Base-by-base conservation (phyloP, 2,888 invertebrate genomes). In the Drosophila neonasuta region DNA sequence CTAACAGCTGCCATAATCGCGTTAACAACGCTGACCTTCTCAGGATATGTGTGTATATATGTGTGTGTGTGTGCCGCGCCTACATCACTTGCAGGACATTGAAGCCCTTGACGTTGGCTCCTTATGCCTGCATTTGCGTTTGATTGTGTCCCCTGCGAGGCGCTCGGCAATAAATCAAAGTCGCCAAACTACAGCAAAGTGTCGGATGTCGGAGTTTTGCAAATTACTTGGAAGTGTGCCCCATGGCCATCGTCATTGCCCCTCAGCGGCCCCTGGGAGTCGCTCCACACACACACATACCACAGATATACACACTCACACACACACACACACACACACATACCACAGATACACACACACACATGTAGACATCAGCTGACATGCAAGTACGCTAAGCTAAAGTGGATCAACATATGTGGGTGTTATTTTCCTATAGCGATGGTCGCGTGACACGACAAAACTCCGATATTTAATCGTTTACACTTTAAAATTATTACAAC, bases 101-200 rank as follows among this genome's bases (percentile, higher is more conserved):
- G 71, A 71, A 62, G 75, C 65, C 55, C 68, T 74, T 74, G 71
- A 74, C 74, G 66, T 74, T 61, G 61, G 68, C 68, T 74, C 61
- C 71, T 71, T 74, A 74, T 71, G 75, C 71, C 71, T 78, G 72
- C 72, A 72, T 74, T 78, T 71, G 77, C 62, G 75, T 74, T 74
- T 79, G 71, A 67, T 68, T 76, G 74, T 79, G 77, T 81, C 71
- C 77, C 71, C 64, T 62, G 75, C 68, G 76, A 76, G 83, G 74
- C 67, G 62, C 69, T 74, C 51, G 74, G 55, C 74, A 65, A 87
- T 87, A 87, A 87, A 87, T 87, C 86, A 87, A 87, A 85, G 86
- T 81, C 79, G 72, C 84, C 79, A 72, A 81, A 81, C 80, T 81
- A 81, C 81, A 80, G 79, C 72, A 71, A 75, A 86, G 86, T 74